These are phyloP conservation scores for Eutolmus rufibarbis DNA, from an alignment of 2,888 invertebrate genomes.

Conservation along the genomic window DNA sequence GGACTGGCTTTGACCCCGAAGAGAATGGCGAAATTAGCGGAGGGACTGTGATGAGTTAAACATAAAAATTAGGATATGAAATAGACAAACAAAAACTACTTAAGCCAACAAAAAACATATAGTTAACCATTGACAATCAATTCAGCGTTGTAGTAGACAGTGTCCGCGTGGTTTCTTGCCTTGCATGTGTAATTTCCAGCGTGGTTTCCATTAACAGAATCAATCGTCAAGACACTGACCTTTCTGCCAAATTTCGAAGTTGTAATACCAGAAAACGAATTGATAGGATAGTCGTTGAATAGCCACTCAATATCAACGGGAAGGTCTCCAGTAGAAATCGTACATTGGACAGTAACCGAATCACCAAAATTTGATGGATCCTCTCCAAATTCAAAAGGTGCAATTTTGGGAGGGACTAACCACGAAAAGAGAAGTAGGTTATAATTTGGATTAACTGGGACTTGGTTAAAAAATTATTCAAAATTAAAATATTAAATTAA, in stretches of 20 bases:
- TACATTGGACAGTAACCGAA: conserved; percentile 69
- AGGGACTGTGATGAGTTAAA: conserved; percentile 50
- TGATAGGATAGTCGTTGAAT: conserved; percentile 71
- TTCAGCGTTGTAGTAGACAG: conserved; percentile 64
- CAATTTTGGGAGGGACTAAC: conserved; percentile 62
- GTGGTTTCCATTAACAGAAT: conserved; percentile 66
- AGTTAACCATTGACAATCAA: conserved; percentile 66
- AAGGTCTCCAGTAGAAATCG: conserved; percentile 73
- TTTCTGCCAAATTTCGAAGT: conserved; percentile 65
- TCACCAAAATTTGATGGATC: conserved; percentile 72
- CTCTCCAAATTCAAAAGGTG: conserved; percentile 66
- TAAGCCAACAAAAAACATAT: conserved; percentile 42
- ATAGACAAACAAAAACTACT: neutral
- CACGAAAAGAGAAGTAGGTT: neutral
- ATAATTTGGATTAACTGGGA: conserved; percentile 16
- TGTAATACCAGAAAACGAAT: conserved; percentile 65
- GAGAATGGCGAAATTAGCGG: conserved; percentile 66
- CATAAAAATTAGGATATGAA: neutral
- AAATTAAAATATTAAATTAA: neutral
- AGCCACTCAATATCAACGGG: conserved; percentile 73
- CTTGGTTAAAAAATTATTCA: neutral
- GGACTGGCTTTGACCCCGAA: conserved; percentile 69
- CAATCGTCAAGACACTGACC: conserved; percentile 68
- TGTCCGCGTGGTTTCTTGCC: conserved; percentile 67
- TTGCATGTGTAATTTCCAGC: conserved; percentile 68